phyloP scores from a whole-genome alignment of 2,797 vertebrate species.

The Uromys caudimaculatus region DNA sequence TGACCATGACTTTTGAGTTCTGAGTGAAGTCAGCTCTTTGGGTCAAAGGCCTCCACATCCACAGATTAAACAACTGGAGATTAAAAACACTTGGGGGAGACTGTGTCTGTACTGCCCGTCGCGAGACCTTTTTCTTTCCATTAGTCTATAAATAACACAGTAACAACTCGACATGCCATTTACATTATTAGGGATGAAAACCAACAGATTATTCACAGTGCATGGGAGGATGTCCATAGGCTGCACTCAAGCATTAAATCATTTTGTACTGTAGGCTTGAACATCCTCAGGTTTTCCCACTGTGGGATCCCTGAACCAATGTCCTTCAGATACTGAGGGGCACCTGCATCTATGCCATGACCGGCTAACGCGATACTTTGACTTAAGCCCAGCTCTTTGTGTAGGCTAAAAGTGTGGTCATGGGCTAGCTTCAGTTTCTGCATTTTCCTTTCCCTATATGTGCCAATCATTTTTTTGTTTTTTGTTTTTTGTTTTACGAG shows the following conservation, averaged over 20 bases:
- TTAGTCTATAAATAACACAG: not conserved
- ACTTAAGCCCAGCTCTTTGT: slow-evolving; percentile 13
- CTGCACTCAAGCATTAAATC: not conserved
- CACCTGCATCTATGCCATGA: not conserved
- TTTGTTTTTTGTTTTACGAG: too few species aligned
- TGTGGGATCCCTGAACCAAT: not conserved
- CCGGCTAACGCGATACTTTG: slow-evolving; percentile 37
- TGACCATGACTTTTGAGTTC: not conserved
- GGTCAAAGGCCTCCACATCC: not conserved
- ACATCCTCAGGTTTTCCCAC: not conserved
- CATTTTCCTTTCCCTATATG: not conserved
- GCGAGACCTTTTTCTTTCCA: not conserved
- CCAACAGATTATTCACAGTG: not conserved
- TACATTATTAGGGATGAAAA: not conserved
- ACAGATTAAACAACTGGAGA: not conserved
- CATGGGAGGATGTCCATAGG: not conserved
- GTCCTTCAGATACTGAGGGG: not conserved
- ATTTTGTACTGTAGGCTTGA: not conserved
- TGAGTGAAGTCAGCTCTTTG: not conserved
- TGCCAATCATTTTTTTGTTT: not conserved
- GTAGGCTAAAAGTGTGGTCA: not conserved
- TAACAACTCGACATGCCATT: not conserved
- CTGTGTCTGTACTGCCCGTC: not conserved
- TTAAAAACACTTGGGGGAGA: not conserved
- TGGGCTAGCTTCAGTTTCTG: not conserved